Evolutionary conservation across 2,113 vertebrate species (phyloP), one percentile per base, ranked within the genome.

Genomic region (Cheilinus undulatus): DNA sequence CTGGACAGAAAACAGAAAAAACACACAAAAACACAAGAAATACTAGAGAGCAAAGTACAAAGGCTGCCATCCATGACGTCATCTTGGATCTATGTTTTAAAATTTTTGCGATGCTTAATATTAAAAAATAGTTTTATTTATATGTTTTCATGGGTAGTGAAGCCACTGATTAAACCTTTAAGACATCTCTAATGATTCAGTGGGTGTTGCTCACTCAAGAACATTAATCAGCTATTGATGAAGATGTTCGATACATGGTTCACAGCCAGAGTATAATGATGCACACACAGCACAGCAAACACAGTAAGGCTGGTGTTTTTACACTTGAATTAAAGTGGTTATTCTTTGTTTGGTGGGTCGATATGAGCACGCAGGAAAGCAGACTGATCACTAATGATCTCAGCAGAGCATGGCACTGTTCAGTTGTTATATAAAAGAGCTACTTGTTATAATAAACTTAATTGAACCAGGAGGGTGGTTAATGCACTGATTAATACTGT

Each of bases 311-410:
- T 27, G 15, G 4, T 27, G 42, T 52, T 53, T 40, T 30, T 26
- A 27, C 62, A 27, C 8, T 3, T 51, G 42, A 78, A 66, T 58
- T 19, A 67, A 54, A 70, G 42, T 28, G 28, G 54, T 69, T 70
- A 67, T 76, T 78, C 53, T 82, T 75, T 61, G 24, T 60, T 11
- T 23, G 45, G 13, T 24, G 27, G 76, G 34, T 79, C 64, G 28
- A 76, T 79, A 54, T 0, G 45, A 66, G 65, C 26, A 42, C 57
- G 36, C 56, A 63, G 62, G 23, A 66, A 22, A 80, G 54, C 53
- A 65, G 24, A 76, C 36, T 38, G 61, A 60, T 54, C 27, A 1
- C 49, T 75, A 68, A 68, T 66, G 62, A 76, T 49, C 59, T 60
- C 61, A 63, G 22, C 56, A 49, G 26, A 76, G 54, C 45, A 34